These are phyloP conservation scores for Drosophila flavopinicola DNA, from an alignment of 2,888 invertebrate genomes.

Conservation along the genomic window DNA sequence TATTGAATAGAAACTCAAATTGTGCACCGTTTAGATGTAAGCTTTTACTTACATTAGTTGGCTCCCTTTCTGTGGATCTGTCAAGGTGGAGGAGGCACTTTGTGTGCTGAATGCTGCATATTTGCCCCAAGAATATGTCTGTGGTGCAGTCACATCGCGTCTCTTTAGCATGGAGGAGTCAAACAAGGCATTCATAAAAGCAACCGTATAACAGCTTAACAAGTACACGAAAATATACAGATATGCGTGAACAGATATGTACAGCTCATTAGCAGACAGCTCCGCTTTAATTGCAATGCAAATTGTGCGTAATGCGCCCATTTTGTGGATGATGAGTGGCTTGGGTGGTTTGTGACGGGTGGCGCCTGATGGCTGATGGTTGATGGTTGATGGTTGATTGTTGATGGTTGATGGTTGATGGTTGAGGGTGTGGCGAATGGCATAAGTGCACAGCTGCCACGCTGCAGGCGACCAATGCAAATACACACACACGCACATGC, in stretches of 20 bases:
- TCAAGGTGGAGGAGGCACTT: too few relatives aligned
- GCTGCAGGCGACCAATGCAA: constrained; percentile 5
- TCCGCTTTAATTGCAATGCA: constrained; percentile 28
- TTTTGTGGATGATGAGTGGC: constrained; percentile 17
- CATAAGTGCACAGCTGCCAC: constrained; percentile 19
- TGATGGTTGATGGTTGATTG: not conserved
- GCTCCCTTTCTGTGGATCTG: too few relatives aligned
- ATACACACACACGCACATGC: too few relatives aligned
- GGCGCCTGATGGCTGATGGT: not conserved
- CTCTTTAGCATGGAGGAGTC: too few relatives aligned
- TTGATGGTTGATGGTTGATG: not conserved
- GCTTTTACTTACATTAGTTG: too few relatives aligned
- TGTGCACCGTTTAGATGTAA: too few relatives aligned
- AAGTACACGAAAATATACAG: not conserved
- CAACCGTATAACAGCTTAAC: not conserved
- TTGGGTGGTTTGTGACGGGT: too few relatives aligned
- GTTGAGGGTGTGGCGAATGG: not conserved
- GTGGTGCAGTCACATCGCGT: too few relatives aligned
- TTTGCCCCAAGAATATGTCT: too few relatives aligned
- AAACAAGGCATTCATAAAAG: too few relatives aligned
- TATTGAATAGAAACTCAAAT: too few relatives aligned
- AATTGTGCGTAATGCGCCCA: constrained; percentile 15
- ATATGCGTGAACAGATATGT: constrained; percentile 1
- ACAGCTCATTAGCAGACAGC: constrained; percentile 27
- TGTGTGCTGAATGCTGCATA: too few relatives aligned